These are phyloP conservation scores for Glaucopsyche alexis DNA, from an alignment of 2,888 invertebrate species.

Conservation along the genomic window DNA sequence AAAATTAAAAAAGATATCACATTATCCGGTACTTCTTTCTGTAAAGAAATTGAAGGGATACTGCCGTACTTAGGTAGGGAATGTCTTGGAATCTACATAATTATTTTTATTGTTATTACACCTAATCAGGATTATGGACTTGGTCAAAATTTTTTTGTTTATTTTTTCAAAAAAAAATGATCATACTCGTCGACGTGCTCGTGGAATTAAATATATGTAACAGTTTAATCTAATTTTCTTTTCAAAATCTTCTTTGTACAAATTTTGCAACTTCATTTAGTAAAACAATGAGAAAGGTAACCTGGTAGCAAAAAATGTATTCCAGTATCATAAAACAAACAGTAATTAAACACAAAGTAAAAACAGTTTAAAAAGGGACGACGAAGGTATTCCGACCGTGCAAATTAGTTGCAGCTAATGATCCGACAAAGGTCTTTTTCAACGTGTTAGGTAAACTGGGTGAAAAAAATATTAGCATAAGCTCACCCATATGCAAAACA, in stretches of 20 bases:
- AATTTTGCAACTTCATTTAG: too few species aligned
- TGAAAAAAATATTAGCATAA: constrained; percentile 79
- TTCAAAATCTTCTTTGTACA: too few species aligned
- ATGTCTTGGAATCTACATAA: constrained; percentile 52
- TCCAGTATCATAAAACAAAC: constrained; percentile 34
- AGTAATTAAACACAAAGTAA: constrained; percentile 71
- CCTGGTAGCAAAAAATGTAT: not conserved
- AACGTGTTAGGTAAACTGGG: constrained; percentile 68
- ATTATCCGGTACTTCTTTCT: not conserved
- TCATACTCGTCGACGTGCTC: not conserved
- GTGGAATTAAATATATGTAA: too few species aligned
- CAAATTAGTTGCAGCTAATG: constrained; percentile 80
- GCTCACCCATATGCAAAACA: constrained; percentile 74
- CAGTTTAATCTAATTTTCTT: too few species aligned
- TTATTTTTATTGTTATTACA: constrained; percentile 43
- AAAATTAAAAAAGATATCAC: constrained; percentile 54
- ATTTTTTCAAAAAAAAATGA: not conserved
- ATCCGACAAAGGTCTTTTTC: constrained; percentile 79
- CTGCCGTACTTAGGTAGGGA: constrained; percentile 31
- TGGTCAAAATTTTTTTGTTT: not conserved
- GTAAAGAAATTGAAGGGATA: constrained; percentile 25
- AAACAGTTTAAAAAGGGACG: constrained; percentile 7
- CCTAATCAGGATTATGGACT: not conserved
- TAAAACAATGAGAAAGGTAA: too few species aligned
- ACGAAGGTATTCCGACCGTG: constrained; percentile 53